A percentile compares a stretch with the other conserved stretches of the same genome.
These are phyloP conservation scores for Drosophila koepferae DNA, from an alignment of 2,888 invertebrate species.

Conservation along the genomic window DNA sequence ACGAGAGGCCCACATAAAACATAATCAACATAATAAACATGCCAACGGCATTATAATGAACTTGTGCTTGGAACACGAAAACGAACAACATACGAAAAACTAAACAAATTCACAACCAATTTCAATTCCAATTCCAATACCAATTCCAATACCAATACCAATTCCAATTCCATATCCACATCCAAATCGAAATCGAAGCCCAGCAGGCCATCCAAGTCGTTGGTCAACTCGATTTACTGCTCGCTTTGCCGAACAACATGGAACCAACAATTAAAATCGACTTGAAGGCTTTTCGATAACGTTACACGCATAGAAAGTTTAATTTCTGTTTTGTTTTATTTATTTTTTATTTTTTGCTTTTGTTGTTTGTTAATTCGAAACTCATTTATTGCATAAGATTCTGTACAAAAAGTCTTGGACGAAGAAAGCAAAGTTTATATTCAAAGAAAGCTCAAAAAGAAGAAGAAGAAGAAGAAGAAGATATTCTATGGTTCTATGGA, in stretches of 20 bases:
- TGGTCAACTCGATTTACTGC: slow-evolving; percentile 42
- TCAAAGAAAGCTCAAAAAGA: not conserved
- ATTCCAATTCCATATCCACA: slow-evolving; percentile 11
- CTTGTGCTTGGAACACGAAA: slow-evolving; percentile 41
- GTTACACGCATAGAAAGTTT: slow-evolving; percentile 59
- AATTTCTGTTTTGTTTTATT: slow-evolving; percentile 30
- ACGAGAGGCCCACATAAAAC: slow-evolving; percentile 44
- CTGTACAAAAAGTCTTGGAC: not conserved
- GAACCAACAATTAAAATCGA: slow-evolving; percentile 49
- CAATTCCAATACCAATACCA: no score
- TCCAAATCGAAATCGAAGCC: slow-evolving; percentile 17
- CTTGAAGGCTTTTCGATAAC: slow-evolving; percentile 43
- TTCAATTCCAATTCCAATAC: slow-evolving; percentile 15
- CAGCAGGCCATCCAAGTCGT: slow-evolving; percentile 40
- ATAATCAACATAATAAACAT: slow-evolving; percentile 62
- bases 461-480: no score
- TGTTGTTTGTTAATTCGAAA: slow-evolving; percentile 3
- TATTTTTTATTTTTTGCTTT: slow-evolving; percentile 14
- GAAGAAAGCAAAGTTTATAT: not conserved
- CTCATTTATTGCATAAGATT: slow-evolving; percentile 10
- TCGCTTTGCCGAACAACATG: slow-evolving; percentile 23
- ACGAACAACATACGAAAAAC: slow-evolving; percentile 20
- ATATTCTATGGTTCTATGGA: not conserved
- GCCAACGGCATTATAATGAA: slow-evolving; percentile 61
- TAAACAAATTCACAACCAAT: slow-evolving; percentile 12